Evolutionary conservation across 2,113 vertebrate genomes (phyloP).

Genomic region (Tyto alba): DNA sequence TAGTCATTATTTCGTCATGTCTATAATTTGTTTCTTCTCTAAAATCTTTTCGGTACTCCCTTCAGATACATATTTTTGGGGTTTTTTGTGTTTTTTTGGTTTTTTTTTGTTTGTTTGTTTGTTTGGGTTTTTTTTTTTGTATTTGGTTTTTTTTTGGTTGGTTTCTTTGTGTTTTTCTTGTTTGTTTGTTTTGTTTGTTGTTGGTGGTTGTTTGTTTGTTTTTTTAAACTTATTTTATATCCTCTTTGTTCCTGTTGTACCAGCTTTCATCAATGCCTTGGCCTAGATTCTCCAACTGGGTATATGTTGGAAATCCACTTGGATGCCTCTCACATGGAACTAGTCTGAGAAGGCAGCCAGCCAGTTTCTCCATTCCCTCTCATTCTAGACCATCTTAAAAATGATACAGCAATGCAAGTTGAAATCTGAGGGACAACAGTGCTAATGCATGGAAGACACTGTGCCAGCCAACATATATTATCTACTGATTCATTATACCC

Average conservation of each 20-base stretch:
- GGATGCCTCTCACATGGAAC: background rate
- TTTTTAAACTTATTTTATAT: background rate
- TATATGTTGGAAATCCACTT: background rate
- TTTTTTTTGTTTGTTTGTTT: too few relatives aligned
- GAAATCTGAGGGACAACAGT: background rate
- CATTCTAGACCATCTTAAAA: background rate
- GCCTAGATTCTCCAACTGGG: background rate
- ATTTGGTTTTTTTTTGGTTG: too few relatives aligned
- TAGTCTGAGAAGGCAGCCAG: background rate
- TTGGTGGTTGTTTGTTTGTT: too few relatives aligned
- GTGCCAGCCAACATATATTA: background rate
- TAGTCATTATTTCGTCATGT: background rate
- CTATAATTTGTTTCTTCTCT: background rate
- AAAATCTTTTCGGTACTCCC: background rate
- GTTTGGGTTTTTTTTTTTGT: too few relatives aligned
- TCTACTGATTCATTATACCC: background rate
- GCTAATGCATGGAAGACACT: background rate
- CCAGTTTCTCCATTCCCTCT: background rate
- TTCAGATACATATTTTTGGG: background rate
- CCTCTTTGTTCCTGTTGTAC: background rate
- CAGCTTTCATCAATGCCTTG: background rate
- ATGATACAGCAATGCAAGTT: background rate
- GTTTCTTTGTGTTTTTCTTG: too few relatives aligned
- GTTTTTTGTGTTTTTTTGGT: too few relatives aligned
- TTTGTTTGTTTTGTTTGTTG: too few relatives aligned